A percentile compares a stretch with the other conserved stretches of the same genome.
Evolutionary conservation across 2,888 invertebrate genomes (phyloP).

Genomic region (Zele albiditarsus): DNA sequence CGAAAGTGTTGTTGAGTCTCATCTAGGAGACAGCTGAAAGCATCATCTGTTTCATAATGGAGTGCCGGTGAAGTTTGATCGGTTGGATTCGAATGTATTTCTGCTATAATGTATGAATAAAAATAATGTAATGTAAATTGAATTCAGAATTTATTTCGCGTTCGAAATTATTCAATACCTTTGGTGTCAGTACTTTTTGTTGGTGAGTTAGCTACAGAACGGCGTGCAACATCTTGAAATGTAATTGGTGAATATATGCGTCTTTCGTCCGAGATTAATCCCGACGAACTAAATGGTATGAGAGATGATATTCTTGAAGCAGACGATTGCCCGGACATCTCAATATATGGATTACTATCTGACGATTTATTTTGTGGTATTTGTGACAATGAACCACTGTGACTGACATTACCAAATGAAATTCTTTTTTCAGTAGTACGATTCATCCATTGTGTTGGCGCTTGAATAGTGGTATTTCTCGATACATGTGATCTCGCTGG

Average conservation of each 20-base stretch:
- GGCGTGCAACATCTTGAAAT: slow-evolving; percentile 86
- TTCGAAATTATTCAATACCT: slow-evolving; percentile 56
- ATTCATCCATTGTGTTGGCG: slow-evolving; percentile 65
- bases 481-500: slow-evolving; percentile 77
- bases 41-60: slow-evolving; percentile 73
- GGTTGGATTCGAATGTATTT: slow-evolving; percentile 83
- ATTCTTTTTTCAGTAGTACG: slow-evolving; percentile 71
- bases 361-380: neutral
- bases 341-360: neutral
- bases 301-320: slow-evolving; percentile 46
- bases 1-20: slow-evolving; percentile 77
- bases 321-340: neutral
- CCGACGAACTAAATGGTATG: slow-evolving; percentile 51
- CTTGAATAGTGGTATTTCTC: slow-evolving; percentile 64
- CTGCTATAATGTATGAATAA: slow-evolving; percentile 65
- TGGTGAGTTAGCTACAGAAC: slow-evolving; percentile 86
- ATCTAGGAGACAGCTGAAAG: slow-evolving; percentile 76
- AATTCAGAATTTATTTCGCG: neutral
- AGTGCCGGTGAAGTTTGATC: slow-evolving; percentile 74
- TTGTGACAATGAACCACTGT: slow-evolving; percentile 11
- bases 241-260: slow-evolving; percentile 89
- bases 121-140: neutral
- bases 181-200: slow-evolving; percentile 74
- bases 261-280: slow-evolving; percentile 76
- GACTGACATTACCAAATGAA: slow-evolving; percentile 46